Evolutionary conservation across 2,888 invertebrate species (phyloP).

Genomic region (Dicranocentrus wangi): DNA sequence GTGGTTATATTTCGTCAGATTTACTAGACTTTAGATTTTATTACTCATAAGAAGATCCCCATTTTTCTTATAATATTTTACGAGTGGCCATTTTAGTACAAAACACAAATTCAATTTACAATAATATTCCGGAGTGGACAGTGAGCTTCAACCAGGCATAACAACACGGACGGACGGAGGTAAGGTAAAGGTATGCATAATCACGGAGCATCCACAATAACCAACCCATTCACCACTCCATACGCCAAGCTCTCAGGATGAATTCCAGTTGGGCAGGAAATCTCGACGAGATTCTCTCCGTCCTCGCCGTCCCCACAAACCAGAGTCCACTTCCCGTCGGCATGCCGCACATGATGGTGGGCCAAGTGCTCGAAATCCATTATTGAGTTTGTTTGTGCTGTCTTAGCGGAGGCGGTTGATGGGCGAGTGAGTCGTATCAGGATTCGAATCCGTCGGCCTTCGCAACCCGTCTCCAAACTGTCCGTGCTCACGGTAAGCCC

Average conservation of each 20-base stretch:
- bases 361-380: constrained; percentile 4
- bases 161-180: neutral
- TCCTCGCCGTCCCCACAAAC: constrained; percentile 35
- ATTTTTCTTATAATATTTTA: too few species aligned
- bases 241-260: constrained; percentile 45
- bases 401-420: neutral
- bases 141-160: neutral
- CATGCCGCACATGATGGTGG: constrained; percentile 29
- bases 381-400: constrained; percentile 5
- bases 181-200: neutral
- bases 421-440: constrained; percentile 43
- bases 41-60: too few species aligned
- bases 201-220: constrained; percentile 57
- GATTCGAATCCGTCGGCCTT: constrained; percentile 52
- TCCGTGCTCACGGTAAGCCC: constrained; percentile 17
- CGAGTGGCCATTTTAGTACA: too few species aligned
- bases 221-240: constrained; percentile 40
- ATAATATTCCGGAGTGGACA: too few species aligned
- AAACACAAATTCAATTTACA: neutral
- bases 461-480: constrained; percentile 21
- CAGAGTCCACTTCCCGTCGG: constrained; percentile 60
- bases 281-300: constrained; percentile 46
- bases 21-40: too few species aligned
- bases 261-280: constrained; percentile 54
- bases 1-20: too few species aligned